Evolutionary conservation across 2,113 vertebrate genomes (phyloP), one percentile per base, ranked within the genome.

Genomic region (Sarotherodon lohbergeri): DNA sequence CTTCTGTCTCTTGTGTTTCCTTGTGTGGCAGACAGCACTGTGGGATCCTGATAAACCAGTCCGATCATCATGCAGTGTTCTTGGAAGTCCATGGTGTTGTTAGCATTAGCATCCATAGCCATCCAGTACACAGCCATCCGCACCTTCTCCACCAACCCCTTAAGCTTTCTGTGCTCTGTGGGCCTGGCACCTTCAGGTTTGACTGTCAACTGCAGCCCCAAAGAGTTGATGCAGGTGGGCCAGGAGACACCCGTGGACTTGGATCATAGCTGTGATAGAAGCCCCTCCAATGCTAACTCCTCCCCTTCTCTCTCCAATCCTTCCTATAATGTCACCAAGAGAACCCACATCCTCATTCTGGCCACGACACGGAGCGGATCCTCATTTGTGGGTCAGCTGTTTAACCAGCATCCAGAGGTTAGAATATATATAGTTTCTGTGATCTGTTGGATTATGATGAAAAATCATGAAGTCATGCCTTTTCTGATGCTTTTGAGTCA

Each of bases 51-150:
- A 98, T 98, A 97, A 97, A 95, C 96, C 96, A 96, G 95, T 95
- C 92, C 96, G 96, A 97, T 96, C 97, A 97, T 96, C 97, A 99
- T 99, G 98, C 97, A 98, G 96, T 98, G 98, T 96, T 98, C 98
- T 89, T 98, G 98, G 98, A 99, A 98, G 97, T 98, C 97, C 92
- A 96, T 99, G 96, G 96, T 98, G 95, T 96, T 99, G 95, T 96
- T 98, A 59, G 98, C 97, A 78, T 96, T 98, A 96, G 98, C 97
- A 86, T 98, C 98, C 80, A 97, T 99, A 24, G 98, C 97, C 50
- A 98, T 99, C 91, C 98, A 98, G 94, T 99, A 98, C 95, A 98
- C 98, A 1, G 98, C 97, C 81, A 98, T 99, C 93, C 97, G 97
- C 48, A 98, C 97, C 29, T 98, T 98, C 93, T 98, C 97, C 0